Base-by-base conservation (phyloP, 2,888 invertebrate species). In the Sinopyrophorus schimmeli region DNA sequence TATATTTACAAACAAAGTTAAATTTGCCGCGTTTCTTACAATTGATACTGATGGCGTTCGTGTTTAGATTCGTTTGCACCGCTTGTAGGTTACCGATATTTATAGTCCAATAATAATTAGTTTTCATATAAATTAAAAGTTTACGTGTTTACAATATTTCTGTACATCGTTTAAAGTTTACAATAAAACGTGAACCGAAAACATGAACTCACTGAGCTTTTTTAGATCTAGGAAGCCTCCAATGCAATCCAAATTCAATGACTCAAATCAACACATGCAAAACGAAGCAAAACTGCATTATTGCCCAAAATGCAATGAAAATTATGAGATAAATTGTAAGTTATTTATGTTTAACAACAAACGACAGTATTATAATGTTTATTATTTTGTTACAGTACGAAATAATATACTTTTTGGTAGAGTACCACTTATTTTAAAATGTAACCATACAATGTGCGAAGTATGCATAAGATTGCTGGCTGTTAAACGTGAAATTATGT, bases 361-460 rank as follows among this genome's bases (percentile, higher is more conserved):
- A 14, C 20, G 20, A 21, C 14, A 18, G 23, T 5, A 10, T 30
- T n/a, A 15, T 42, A 24, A 18, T 26, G 35, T 34, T 18, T 47
- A 10, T 42, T 32, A 11, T 47, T 28, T 47, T 18, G 9, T 62
- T 60, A 9, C 43, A 62, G 62, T 53, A 9, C 39, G 52, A n/a
- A 47, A 47, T 6, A 53, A 50, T 30, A 18, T 27, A 23, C 46
- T 51, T 20, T 23, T 47, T 42, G 70, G 68, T 28, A 66, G 65
- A 34, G 57, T 70, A 5, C 87, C 88, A 0, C 70, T 87, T 14
- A 70, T 86, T 23, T 67, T 87, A 47, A 62, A 75, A 50, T 89
- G 89, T 63, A 82, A 82, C 1, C 89, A 89, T 67, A 76, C 81
- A 2, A 75, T 82, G 60, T 89, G 89, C 60, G 82, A 83, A 56